Base-by-base conservation (phyloP, 1,140 invertebrate species). In the Papilio machaon region DNA sequence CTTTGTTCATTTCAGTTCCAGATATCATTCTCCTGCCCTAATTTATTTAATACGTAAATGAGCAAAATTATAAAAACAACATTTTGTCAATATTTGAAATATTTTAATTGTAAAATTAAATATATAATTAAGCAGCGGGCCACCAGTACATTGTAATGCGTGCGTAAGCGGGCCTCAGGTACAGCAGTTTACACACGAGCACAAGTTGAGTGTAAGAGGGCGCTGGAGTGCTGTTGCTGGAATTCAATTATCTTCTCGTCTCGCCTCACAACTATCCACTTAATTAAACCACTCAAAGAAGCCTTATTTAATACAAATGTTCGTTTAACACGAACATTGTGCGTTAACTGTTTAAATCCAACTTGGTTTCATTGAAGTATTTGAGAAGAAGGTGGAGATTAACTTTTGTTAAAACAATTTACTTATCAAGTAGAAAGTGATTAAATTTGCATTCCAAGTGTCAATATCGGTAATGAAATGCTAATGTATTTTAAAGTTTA, bases 181-280 rank as follows among this genome's bases (percentile, higher is more conserved):
- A 17, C 13, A n/a, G n/a, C 7, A 35, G 64, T 15, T 13, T 35
- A 70, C 30, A 70, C 64, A 70, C 30, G 0, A 70, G 64, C 13
- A 43, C 35, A 70, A 70, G 64, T 70, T 70, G 64, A 3, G 13
- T 19, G 64, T 70, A 70, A 70, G 64, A 35, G 64, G 64, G 23
- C 64, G 64, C 64, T 70, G 64, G 64, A 70, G 64, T 15, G 64
- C 30, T 70, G 64, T 35, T 70, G 64, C 64, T 70, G 64, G 64
- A 70, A 70, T 70, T 70, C 64, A 70, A 70, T 70, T 70, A 70
- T 70, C 64, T 70, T 70, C 64, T 70, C 23, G 64, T 35, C 64
- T 70, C 64, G 64, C 64, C 64, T 70, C 23, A 38, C 23, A 70
- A 70, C 64, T 70, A 70, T 35, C 64, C 13, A 70, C 64, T 70